Conservation (phyloP, 2,113 vertebrate species). For the Lampris incognitus region DNA sequence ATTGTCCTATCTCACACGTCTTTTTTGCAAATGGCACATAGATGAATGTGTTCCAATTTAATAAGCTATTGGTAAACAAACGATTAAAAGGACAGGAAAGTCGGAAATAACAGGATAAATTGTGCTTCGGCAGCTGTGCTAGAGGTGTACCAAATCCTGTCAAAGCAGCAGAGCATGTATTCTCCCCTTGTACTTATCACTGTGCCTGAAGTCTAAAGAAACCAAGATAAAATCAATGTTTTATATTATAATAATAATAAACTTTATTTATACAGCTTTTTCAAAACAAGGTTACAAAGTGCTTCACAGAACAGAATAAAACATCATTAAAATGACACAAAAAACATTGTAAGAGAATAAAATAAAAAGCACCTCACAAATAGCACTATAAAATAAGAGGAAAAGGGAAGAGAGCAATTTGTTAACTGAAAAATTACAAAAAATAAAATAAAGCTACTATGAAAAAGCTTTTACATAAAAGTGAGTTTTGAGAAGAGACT, state of each 20-base stretch:
- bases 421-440: too few species aligned
- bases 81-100: slow-evolving; percentile 22
- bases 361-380: too few species aligned
- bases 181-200: neutral
- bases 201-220: neutral
- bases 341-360: too few species aligned
- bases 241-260: neutral
- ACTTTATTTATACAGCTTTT: too few species aligned
- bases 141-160: neutral
- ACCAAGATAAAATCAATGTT: neutral
- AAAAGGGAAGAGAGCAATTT: too few species aligned
- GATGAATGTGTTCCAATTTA: slow-evolving; percentile 31
- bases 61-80: slow-evolving; percentile 17
- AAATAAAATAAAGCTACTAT: too few species aligned
- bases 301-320: too few species aligned
- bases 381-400: too few species aligned
- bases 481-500: too few species aligned
- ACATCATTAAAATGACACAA: too few species aligned
- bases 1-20: neutral
- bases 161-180: neutral
- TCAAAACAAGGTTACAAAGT: too few species aligned
- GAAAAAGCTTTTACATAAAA: too few species aligned
- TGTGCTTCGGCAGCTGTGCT: slow-evolving; percentile 14
- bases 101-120: slow-evolving; percentile 11
- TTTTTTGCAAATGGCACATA: slow-evolving; percentile 36